Conservation (phyloP, 2,797 vertebrate genomes). For the Sternotherus odoratus region DNA sequence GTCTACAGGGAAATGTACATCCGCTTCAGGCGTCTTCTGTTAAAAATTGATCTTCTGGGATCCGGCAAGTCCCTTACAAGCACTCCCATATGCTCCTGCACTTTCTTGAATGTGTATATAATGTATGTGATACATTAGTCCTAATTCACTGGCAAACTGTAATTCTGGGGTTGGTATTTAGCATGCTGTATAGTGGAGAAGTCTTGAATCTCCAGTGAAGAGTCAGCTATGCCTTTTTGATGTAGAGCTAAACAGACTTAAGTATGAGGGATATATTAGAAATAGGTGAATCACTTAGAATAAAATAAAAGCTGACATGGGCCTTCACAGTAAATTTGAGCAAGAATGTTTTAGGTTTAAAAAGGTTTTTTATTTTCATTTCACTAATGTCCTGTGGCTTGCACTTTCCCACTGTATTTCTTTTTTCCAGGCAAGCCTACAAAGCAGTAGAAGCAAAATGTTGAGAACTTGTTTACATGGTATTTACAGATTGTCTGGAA, state of each 20-base stretch:
- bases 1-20: not conserved
- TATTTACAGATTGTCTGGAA: fast-evolving
- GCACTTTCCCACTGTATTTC: not conserved
- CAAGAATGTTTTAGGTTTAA: not conserved
- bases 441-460: not conserved
- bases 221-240: not conserved
- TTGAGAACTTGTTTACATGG: not conserved
- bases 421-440: not conserved
- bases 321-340: not conserved
- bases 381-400: not conserved
- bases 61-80: not conserved
- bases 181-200: not conserved
- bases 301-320: not conserved
- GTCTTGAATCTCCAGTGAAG: not conserved
- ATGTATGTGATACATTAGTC: not conserved
- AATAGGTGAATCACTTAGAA: not conserved
- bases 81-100: not conserved
- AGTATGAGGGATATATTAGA: not conserved
- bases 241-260: not conserved
- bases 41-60: not conserved
- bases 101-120: not conserved
- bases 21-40: not conserved
- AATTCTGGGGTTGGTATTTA: not conserved
- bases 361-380: not conserved
- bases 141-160: not conserved